Evolutionary conservation across 1,140 invertebrate genomes (phyloP).

Genomic region (Delia radicum): DNA sequence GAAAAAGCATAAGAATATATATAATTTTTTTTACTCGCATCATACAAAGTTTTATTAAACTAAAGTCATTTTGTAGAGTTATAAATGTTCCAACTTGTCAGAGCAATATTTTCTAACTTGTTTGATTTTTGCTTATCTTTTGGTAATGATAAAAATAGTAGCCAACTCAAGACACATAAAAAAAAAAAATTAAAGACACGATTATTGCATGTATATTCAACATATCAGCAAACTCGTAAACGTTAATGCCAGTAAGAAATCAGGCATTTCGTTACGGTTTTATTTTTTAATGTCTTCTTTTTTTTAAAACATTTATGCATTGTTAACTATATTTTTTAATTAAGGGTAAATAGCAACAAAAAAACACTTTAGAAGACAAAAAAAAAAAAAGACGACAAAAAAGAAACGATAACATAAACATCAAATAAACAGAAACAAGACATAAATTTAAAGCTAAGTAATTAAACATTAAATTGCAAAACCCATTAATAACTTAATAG

Average conservation of each 20-base stretch:
- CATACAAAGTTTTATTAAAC: too few relatives aligned
- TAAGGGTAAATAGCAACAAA: constrained; percentile 45
- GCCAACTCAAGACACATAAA: background rate
- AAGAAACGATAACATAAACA: background rate
- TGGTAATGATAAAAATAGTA: background rate
- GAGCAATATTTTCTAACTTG: too few relatives aligned
- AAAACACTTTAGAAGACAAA: background rate
- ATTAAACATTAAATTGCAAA: background rate
- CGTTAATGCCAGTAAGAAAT: background rate
- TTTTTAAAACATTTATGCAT: background rate
- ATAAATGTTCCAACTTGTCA: too few relatives aligned
- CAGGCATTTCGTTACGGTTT: constrained; percentile 22
- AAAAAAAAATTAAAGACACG: background rate
- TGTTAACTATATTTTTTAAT: constrained; percentile 30
- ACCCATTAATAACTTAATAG: background rate
- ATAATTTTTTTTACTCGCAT: too few relatives aligned
- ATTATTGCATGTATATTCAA: constrained; percentile 3
- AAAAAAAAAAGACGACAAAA: background rate
- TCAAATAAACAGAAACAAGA: background rate
- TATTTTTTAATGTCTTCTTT: constrained; percentile 19
- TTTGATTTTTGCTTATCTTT: too few relatives aligned
- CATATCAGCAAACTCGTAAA: constrained; percentile 3
- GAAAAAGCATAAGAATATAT: too few relatives aligned
- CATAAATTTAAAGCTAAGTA: background rate
- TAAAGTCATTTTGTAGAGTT: too few relatives aligned